Evolutionary conservation across 2,888 invertebrate genomes (phyloP), one percentile per base, ranked within the genome.

Genomic region (Trichogramma evanescens): DNA sequence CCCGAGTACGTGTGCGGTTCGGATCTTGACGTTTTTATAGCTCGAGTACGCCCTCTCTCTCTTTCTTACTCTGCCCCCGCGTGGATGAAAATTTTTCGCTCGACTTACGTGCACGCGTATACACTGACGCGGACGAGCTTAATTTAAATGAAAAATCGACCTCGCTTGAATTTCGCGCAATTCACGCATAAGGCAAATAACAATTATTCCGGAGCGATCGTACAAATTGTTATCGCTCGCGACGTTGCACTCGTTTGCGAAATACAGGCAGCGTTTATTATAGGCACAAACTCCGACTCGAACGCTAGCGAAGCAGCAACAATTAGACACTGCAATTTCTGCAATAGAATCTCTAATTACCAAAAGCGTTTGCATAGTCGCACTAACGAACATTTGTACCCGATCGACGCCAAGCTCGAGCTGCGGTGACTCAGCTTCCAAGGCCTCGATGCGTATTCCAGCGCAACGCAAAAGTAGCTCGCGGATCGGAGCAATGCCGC

Each of bases 301-400:
- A 26, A 26, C 26, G 26, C 26, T 3, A 26, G 26, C 26, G 26
- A 26, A 26, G 26, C 3, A 4, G 6, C 54, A 39, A 45, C 26
- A 46, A 42, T 50, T 38, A 44, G 39, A 38, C 4, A 50, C 46
- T 10, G 3, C 41, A 50, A 57, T 52, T 51, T 26, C 46, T 38
- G 26, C 52, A 52, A 52, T 52, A 42, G 41, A 52, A 48, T 57
- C 45, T 57, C 57, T 57, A 57, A 57, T 57, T 52, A 57, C 57
- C 41, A 4, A 6, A 38, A 51, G 51, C 26, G 9, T 51, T 9
- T n/a, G 9, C 41, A 26, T 38, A 5, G 8, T 10, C 8, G 10
- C 48, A 13, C n/a, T 48, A 48, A 49, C 6, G 42, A 38, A 48
- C 45, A 6, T 49, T 45, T 7, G n/a, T 44, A 13, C 46, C 54